These are phyloP conservation scores for Lasioglossum zephyrum DNA, from an alignment of 2,888 invertebrate genomes.

Conservation along the genomic window DNA sequence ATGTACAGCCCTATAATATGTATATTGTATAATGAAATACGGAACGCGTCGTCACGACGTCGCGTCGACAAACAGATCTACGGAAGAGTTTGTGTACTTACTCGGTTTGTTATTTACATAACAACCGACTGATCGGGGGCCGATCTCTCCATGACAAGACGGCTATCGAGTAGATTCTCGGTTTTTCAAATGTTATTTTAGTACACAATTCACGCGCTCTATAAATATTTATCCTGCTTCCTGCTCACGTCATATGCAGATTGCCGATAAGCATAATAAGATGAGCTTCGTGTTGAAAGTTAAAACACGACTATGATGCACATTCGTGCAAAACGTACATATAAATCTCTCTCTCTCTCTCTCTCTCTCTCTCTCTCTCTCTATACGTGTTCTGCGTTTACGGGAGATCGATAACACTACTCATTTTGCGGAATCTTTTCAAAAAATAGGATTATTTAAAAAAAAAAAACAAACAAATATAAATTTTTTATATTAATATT, in stretches of 20 bases:
- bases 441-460: too few species aligned
- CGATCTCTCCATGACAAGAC: background rate
- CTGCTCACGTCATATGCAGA: background rate
- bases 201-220: background rate
- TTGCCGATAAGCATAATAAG: too few species aligned
- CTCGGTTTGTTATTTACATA: conserved; percentile 27
- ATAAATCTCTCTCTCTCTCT: too few species aligned
- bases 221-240: background rate
- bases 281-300: too few species aligned
- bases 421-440: too few species aligned
- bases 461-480: too few species aligned
- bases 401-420: too few species aligned
- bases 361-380: too few species aligned
- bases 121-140: background rate
- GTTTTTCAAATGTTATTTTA: background rate
- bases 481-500: background rate
- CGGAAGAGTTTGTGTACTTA: background rate
- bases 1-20: background rate
- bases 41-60: background rate
- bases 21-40: background rate
- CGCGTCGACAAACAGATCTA: background rate
- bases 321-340: too few species aligned
- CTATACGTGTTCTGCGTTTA: too few species aligned
- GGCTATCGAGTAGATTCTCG: background rate
- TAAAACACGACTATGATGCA: too few species aligned